Base-by-base conservation (phyloP, 2,797 vertebrate genomes). In the Antennarius maculatus region DNA sequence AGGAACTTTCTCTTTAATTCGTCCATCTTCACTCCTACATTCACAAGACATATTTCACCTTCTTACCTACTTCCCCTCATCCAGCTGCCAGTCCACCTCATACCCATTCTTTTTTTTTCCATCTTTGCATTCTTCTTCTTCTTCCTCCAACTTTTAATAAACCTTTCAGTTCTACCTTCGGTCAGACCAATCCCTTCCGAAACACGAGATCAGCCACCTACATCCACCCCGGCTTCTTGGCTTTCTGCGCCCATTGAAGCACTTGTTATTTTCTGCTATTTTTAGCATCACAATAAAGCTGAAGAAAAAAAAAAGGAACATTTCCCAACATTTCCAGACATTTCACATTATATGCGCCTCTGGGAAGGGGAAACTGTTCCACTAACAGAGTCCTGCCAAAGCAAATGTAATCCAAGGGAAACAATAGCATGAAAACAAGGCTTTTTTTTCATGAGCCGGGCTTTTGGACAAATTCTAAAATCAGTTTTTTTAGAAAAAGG, bases 261-360 rank as follows among this genome's bases (percentile, higher is more conserved):
- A 66, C 77, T 71, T 61, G 14, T 50, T 74, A 46, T 84, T 85
- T 80, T 69, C 28, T 46, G 57, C 79, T 93, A 92, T 92, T 91
- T 92, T 89, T 92, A 92, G 88, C 76, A 78, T 84, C 84, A 91
- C 89, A 91, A 91, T 90, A 89, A 91, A 85, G 75, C 62, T 55
- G 8, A 61, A 81, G 61, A 79, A 77, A 71, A 74, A 71, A 74
- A 39, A 87, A 84, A 72, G 71, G 80, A 76, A 73, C 50, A 72
- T 74, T 79, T 73, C 75, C 81, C 64, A 74, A 80, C 66, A 74
- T 88, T 89, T 91, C 85, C 86, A 89, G 87, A 76, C 86, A 80
- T 87, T 89, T 90, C 82, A 81, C 82, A 86, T 88, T 86, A 90
- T 91, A 87, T 79, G 84, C 76, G 83, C 83, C 90, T 89, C 84